Evolutionary conservation across 2,113 vertebrate genomes (phyloP), one percentile per base, ranked within the genome.

Genomic region (Arenaria interpres): DNA sequence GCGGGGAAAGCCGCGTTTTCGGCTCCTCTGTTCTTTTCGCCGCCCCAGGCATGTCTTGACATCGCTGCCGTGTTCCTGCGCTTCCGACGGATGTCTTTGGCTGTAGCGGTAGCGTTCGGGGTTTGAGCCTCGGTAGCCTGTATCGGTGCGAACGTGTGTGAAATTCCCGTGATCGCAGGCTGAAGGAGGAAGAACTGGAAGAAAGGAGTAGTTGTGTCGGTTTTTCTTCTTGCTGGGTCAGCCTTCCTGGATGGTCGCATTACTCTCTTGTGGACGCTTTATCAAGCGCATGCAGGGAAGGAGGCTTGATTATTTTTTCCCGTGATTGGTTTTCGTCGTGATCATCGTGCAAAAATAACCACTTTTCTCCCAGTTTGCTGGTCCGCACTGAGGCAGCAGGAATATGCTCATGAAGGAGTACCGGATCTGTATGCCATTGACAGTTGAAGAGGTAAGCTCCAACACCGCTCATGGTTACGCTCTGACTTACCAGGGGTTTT

Each of bases 401-500:
- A 98, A 97, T 98, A 99, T 99, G 99, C 98, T 99, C 98, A 98
- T 99, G 98, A 99, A 99, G 98, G 99, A 99, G 98, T 99, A 99
- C 97, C 98, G 99, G 98, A 99, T 99, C 99, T 99, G 99, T 95
- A 99, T 99, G 99, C 99, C 99, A 48, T 98, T 99, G 95, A 99
- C 99, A 59, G 99, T 99, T 80, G 99, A 99, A 88, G 99, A 99
- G 99, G 99, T 99, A 98, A 98, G 99, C 97, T 86, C 71, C 32
- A 25, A 76, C 41, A 0, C 74, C 10, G 51, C 24, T 90, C 12
- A 10, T 12, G 32, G 8, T 43, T 8, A 28, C 14, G 43, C 28
- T 89, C 3, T 7, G 45, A 15, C n/a, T 39, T 74, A 69, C 14
- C 22, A 2, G 32, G 59, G 56, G 25, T 25, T 53, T 63, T 37